A percentile compares a stretch with the other conserved stretches of the same genome.
Evolutionary conservation across 2,113 vertebrate genomes (phyloP).

Genomic region (Caracal caracal): DNA sequence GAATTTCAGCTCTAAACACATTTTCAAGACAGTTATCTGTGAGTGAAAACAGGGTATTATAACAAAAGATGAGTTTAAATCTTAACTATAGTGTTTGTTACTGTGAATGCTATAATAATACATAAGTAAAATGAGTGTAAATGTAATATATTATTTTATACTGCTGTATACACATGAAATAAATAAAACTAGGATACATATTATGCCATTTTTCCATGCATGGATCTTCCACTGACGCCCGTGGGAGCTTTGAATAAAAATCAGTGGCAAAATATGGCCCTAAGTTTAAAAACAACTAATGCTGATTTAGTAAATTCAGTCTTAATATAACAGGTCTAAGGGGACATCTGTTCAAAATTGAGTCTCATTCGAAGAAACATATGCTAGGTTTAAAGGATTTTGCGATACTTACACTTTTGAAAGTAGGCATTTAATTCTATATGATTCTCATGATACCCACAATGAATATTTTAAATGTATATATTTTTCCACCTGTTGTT

Average conservation of each 20-base stretch:
- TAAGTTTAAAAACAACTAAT: slow-evolving; percentile 71
- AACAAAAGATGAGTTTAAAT: slow-evolving; percentile 78
- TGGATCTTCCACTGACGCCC: slow-evolving; percentile 72
- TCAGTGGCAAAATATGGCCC: slow-evolving; percentile 32
- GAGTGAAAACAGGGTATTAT: slow-evolving; percentile 83
- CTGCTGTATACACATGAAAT: slow-evolving; percentile 82
- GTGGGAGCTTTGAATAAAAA: slow-evolving; percentile 73
- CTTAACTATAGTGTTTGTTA: slow-evolving; percentile 82
- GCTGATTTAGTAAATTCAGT: slow-evolving; percentile 58
- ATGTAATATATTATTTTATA: slow-evolving; percentile 84
- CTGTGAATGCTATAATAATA: slow-evolving; percentile 82
- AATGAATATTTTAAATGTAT: neutral
- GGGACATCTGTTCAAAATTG: slow-evolving; percentile 54
- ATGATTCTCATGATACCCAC: slow-evolving; percentile 25
- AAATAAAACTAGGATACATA: slow-evolving; percentile 81
- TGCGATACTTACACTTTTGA: slow-evolving; percentile 46
- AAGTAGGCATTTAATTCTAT: neutral
- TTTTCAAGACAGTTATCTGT: slow-evolving; percentile 77
- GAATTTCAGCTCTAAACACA: slow-evolving; percentile 66
- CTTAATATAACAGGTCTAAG: slow-evolving; percentile 53
- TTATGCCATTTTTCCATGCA: slow-evolving; percentile 73
- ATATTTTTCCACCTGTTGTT: neutral
- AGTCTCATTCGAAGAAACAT: slow-evolving; percentile 56
- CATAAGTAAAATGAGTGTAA: slow-evolving; percentile 81
- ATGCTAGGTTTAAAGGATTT: slow-evolving; percentile 52